These are phyloP conservation scores for Dryadula phaetusa DNA, from an alignment of 2,888 invertebrate species.

Conservation along the genomic window DNA sequence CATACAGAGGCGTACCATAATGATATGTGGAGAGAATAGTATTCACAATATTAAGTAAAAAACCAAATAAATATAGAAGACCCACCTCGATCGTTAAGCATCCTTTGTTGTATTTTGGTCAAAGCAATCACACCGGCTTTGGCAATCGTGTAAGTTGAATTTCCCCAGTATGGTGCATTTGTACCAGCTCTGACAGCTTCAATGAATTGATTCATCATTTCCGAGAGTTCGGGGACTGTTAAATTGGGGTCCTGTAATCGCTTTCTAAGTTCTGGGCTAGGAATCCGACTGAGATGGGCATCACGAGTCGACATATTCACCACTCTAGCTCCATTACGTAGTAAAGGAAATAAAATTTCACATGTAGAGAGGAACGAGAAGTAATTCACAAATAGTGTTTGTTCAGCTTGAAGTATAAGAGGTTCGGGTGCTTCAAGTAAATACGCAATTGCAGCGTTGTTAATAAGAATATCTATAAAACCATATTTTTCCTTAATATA, in stretches of 20 bases:
- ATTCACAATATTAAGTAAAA: too few relatives aligned
- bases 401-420: not conserved
- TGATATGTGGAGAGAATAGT: too few relatives aligned
- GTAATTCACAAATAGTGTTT: conserved; percentile 3
- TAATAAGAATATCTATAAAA: conserved; percentile 5
- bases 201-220: conserved; percentile 12
- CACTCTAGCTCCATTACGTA: conserved; percentile 10
- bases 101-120: conserved; percentile 85
- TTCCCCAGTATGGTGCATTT: conserved; percentile 1
- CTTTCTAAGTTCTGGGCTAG: not conserved
- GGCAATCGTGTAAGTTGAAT: conserved; percentile 82
- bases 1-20: too few relatives aligned
- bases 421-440: conserved; percentile 8
- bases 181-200: conserved; percentile 11
- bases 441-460: not conserved
- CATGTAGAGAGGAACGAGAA: conserved; percentile 5
- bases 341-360: conserved; percentile 5
- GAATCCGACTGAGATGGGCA: conserved; percentile 14
- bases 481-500: conserved; percentile 69
- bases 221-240: not conserved
- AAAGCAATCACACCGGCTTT: conserved; percentile 89
- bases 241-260: conserved; percentile 2
- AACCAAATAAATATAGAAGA: not conserved
- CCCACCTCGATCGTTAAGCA: conserved; percentile 58
- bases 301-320: conserved; percentile 13